A percentile compares a stretch with the other conserved stretches of the same genome.
Conservation (phyloP, 2,888 invertebrate genomes). For the Ditula angustiorana region DNA sequence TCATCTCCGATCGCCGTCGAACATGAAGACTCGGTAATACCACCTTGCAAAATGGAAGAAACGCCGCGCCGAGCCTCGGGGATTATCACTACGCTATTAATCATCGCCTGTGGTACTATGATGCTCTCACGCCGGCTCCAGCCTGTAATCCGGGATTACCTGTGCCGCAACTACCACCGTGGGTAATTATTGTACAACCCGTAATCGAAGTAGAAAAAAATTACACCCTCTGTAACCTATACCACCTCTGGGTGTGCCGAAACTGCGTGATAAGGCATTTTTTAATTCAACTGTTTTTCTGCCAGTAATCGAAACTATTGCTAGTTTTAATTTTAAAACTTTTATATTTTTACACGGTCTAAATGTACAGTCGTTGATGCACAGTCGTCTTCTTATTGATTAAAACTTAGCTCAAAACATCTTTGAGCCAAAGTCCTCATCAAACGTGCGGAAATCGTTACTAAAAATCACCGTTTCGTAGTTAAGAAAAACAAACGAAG, state of each 20-base stretch:
- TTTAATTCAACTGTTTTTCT: too few species aligned
- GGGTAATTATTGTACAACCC: slow-evolving; percentile 48
- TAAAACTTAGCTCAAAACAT: neutral
- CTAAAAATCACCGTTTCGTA: slow-evolving; percentile 16
- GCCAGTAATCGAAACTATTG: too few species aligned
- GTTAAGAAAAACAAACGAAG: slow-evolving; percentile 33
- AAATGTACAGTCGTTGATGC: too few species aligned
- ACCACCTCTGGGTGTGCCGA: too few species aligned
- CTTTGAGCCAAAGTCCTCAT: slow-evolving; percentile 11
- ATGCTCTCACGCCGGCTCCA: slow-evolving; percentile 42
- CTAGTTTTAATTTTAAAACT: too few species aligned
- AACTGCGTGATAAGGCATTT: too few species aligned
- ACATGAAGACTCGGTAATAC: slow-evolving; percentile 29
- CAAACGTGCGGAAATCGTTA: slow-evolving; percentile 31
- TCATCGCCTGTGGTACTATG: slow-evolving; percentile 61
- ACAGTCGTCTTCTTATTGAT: neutral
- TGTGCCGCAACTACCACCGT: slow-evolving; percentile 2
- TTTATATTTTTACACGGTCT: too few species aligned
- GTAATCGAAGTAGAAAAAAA: slow-evolving; percentile 3
- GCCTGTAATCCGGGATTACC: slow-evolving; percentile 56
- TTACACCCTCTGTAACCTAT: neutral
- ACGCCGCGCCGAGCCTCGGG: slow-evolving; percentile 47
- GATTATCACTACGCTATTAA: slow-evolving; percentile 71
- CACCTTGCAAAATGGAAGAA: slow-evolving; percentile 57
- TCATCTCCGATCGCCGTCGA: neutral